Conservation (phyloP, 2,888 invertebrate species). For the Troides aeacus region DNA sequence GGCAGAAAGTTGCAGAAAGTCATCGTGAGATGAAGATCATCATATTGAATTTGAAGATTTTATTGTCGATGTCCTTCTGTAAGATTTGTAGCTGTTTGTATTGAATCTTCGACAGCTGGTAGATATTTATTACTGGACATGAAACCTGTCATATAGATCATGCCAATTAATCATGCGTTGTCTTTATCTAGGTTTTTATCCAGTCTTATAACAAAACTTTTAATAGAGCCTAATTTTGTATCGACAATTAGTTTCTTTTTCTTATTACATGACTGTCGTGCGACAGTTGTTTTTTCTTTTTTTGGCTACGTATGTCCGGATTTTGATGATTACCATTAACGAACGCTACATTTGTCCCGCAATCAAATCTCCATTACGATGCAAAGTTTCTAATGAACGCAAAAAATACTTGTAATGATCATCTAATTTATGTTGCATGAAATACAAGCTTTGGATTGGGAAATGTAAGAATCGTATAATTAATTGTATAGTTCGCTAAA, state of each 20-base stretch:
- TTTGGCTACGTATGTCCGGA: no score
- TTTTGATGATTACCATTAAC: constrained; percentile 1
- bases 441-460: neutral
- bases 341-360: neutral
- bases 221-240: neutral
- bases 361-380: neutral
- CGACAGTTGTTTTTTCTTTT: neutral
- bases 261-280: neutral
- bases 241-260: neutral
- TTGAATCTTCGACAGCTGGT: no score
- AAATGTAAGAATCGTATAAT: neutral
- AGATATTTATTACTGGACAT: no score
- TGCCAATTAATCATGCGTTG: no score
- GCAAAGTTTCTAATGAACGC: neutral
- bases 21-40: no score
- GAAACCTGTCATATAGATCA: no score
- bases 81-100: no score
- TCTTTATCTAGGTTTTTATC: no score
- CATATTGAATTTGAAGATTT: no score
- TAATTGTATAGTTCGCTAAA: neutral
- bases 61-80: no score
- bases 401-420: neutral
- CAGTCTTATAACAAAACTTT: no score
- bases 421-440: neutral
- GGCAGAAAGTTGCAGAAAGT: no score